Percentiles rank a stretch among this genome's conserved stretches.
phyloP scores from a whole-genome alignment of 2,113 vertebrate genomes.

The Odontophorus gujanensis region DNA sequence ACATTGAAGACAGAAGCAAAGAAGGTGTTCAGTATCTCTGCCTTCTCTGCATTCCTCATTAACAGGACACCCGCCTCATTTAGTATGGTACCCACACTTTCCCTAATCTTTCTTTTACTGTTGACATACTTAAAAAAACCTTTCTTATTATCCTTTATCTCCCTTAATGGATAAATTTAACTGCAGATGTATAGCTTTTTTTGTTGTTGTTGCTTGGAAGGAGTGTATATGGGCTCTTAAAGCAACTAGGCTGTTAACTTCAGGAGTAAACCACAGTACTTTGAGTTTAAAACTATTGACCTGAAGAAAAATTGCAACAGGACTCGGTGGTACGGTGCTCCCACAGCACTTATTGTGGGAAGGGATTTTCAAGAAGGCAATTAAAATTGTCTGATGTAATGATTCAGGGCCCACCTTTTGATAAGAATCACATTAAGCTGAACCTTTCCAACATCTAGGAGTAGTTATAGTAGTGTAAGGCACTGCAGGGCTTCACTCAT shows the following conservation, averaged over 20 bases:
- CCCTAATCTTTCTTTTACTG: too few relatives aligned
- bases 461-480: not conserved
- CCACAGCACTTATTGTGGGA: not conserved
- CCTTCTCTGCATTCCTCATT: too few relatives aligned
- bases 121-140: too few relatives aligned
- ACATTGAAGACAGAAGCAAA: too few relatives aligned
- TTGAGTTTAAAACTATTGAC: not conserved
- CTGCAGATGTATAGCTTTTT: too few relatives aligned
- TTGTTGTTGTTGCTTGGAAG: too few relatives aligned
- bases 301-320: not conserved
- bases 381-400: not conserved
- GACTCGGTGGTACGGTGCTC: not conserved
- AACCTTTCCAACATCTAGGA: not conserved
- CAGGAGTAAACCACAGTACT: not conserved
- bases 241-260: not conserved
- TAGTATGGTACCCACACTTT: too few relatives aligned
- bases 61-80: too few relatives aligned
- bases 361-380: not conserved
- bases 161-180: too few relatives aligned
- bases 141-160: too few relatives aligned
- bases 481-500: not conserved
- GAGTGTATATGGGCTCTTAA: not conserved
- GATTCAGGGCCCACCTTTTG: rapidly evolving
- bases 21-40: too few relatives aligned
- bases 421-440: not conserved